Percentiles rank a stretch among this genome's conserved stretches.
phyloP scores from a whole-genome alignment of 2,113 vertebrate species.

The Petrocephalus zakoni region DNA sequence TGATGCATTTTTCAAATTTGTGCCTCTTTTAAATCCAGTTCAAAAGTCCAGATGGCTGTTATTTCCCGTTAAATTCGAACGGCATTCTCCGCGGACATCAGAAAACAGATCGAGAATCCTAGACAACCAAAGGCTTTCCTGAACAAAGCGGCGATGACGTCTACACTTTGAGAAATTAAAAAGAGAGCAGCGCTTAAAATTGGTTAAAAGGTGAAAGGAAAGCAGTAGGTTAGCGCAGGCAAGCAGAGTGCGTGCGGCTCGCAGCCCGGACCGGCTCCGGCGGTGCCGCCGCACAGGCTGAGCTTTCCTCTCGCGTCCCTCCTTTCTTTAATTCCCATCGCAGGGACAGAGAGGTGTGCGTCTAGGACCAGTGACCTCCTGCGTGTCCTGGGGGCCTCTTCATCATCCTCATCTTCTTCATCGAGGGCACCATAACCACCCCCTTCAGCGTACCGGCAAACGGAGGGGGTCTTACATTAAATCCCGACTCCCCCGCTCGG shows the following conservation, averaged over 20 bases:
- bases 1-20: conserved; percentile 37
- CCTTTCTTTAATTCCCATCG: conserved; percentile 46
- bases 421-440: conserved; percentile 26
- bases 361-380: conserved; percentile 33
- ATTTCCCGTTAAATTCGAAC: neutral
- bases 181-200: neutral
- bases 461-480: conserved; percentile 11
- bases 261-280: conserved; percentile 30
- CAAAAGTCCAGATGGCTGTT: neutral
- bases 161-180: neutral
- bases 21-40: conserved; percentile 28
- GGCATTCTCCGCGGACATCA: neutral
- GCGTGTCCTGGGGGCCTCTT: conserved; percentile 26
- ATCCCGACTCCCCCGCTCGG: conserved; percentile 18
- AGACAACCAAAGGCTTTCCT: neutral
- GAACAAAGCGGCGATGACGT: conserved; percentile 2
- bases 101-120: neutral
- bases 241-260: conserved; percentile 20
- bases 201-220: conserved; percentile 15
- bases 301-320: conserved; percentile 26
- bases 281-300: conserved; percentile 31
- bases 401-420: conserved; percentile 18
- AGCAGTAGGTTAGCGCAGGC: conserved; percentile 32
- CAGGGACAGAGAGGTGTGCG: conserved; percentile 35
- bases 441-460: neutral